Conservation (phyloP, 2,113 vertebrate genomes). For the Xiphorhynchus elegans region DNA sequence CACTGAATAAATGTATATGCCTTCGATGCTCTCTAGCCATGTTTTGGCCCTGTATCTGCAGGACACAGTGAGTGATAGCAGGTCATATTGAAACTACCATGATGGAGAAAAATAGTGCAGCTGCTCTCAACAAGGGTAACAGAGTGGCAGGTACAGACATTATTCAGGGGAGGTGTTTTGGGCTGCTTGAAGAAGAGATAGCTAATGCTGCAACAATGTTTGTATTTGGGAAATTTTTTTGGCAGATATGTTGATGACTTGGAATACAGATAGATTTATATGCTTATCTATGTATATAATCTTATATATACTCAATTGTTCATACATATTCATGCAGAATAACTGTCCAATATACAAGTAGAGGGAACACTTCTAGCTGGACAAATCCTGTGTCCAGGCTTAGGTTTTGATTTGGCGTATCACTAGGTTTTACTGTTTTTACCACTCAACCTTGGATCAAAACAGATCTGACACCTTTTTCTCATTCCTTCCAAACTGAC, state of each 20-base stretch:
- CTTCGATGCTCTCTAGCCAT: background rate
- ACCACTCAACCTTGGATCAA: background rate
- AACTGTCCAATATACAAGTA: background rate
- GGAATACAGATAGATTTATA: background rate
- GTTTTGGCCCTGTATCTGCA: background rate
- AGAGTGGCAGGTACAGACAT: background rate
- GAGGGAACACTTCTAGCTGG: background rate
- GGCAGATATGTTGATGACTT: background rate
- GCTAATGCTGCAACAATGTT: background rate
- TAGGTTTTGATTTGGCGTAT: background rate
- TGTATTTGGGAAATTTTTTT: background rate
- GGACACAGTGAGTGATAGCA: background rate
- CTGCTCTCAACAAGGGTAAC: background rate
- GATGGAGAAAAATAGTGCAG: background rate
- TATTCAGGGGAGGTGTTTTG: background rate
- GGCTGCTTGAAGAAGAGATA: background rate
- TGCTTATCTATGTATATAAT: background rate
- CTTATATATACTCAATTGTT: background rate
- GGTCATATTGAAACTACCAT: background rate
- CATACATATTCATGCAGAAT: background rate
- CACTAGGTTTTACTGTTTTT: background rate
- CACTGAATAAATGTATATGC: background rate
- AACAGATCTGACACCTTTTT: background rate
- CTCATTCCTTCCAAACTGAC: background rate
- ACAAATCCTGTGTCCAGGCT: background rate